A percentile compares a stretch with the other conserved stretches of the same genome.
phyloP scores from a whole-genome alignment of 92 coral and sea anemone species.

The Epizoanthus scotinus region DNA sequence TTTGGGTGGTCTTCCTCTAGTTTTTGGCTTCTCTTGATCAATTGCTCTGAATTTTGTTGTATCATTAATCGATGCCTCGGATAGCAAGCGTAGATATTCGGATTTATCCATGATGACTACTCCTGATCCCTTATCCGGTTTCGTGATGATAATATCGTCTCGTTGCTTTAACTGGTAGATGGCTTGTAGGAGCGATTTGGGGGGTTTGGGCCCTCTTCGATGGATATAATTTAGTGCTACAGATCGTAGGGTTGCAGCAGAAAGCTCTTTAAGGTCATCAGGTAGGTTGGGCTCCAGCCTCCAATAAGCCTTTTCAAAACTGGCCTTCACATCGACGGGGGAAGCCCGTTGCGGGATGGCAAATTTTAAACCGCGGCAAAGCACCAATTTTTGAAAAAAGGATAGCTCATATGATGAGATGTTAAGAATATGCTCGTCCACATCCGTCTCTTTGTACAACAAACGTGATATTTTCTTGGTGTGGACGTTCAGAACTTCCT shows the following conservation, averaged over 20 bases:
- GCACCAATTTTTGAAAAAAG: constrained; percentile 32
- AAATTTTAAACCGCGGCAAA: constrained; percentile 52
- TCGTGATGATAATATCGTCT: constrained; percentile 58
- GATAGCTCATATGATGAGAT: constrained; percentile 33
- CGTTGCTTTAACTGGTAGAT: constrained; percentile 43
- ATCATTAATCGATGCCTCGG: constrained; percentile 41
- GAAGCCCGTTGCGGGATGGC: constrained; percentile 40
- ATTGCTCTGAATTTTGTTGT: constrained; percentile 14
- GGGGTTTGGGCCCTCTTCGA: constrained; percentile 38
- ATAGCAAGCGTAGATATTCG: constrained; percentile 18
- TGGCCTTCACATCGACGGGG: constrained; percentile 34
- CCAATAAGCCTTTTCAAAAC: constrained; percentile 45
- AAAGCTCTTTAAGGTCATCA: constrained; percentile 15
- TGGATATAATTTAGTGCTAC: constrained; percentile 49
- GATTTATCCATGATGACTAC: constrained; percentile 53
- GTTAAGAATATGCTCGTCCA: background rate
- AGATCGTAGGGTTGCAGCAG: constrained; percentile 39
- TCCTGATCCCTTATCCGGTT: constrained; percentile 67
- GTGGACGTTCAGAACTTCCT: constrained; percentile 23
- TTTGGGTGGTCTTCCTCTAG: constrained; percentile 33
- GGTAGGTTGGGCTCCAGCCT: background rate
- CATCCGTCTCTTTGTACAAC: constrained; percentile 21
- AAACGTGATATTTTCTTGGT: constrained; percentile 34
- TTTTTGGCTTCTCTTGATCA: constrained; percentile 28
- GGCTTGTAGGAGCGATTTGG: constrained; percentile 42